Percentiles rank a stretch among this genome's conserved stretches.
Conservation (phyloP, 1,140 invertebrate genomes). For the Aricia agestis region DNA sequence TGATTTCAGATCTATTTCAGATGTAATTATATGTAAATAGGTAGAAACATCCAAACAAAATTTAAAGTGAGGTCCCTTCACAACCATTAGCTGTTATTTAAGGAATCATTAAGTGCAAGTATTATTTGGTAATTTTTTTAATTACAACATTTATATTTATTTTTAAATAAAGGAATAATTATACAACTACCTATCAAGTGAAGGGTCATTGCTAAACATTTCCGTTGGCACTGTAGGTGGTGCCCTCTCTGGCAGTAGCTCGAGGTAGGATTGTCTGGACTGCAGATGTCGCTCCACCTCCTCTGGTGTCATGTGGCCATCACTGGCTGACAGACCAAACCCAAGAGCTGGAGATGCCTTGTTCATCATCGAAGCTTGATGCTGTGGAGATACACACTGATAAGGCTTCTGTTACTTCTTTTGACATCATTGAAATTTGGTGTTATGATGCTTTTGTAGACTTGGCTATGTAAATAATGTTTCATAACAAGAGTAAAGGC, state of each 20-base stretch:
- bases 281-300: constrained; percentile 94
- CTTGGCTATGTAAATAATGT: too few species aligned
- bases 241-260: constrained; percentile 89
- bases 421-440: too few species aligned
- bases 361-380: constrained; percentile 49
- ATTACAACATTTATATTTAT: not conserved
- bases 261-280: constrained; percentile 87
- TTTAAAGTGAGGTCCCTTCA: too few species aligned
- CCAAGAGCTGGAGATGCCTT: constrained; percentile 60
- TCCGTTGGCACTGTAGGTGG: constrained; percentile 92
- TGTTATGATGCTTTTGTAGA: too few species aligned
- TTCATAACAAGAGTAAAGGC: too few species aligned
- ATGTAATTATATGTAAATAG: too few species aligned
- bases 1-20: too few species aligned
- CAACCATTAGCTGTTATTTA: too few species aligned
- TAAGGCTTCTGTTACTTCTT: too few species aligned
- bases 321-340: constrained; percentile 77
- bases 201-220: constrained; percentile 95
- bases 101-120: too few species aligned
- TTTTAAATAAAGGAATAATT: constrained; percentile 17
- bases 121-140: too few species aligned
- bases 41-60: too few species aligned
- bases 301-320: constrained; percentile 92
- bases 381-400: constrained; percentile 32
- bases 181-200: constrained; percentile 82